Base-by-base conservation (phyloP, 2,888 invertebrate genomes). In the Zootermopsis nevadensis region DNA sequence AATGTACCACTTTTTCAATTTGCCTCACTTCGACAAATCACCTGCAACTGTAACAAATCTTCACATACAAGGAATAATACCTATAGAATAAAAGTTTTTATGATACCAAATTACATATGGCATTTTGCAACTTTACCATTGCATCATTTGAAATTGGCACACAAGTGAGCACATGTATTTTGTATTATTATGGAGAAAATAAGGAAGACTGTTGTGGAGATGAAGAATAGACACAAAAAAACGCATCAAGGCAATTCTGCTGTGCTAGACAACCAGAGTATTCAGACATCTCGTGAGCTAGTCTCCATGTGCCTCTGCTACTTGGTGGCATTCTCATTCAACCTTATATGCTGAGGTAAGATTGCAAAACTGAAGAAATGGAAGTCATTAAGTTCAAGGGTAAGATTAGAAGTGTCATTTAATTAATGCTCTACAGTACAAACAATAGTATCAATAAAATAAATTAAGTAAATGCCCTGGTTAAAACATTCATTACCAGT, bases 221-320 rank as follows among this genome's bases (percentile, higher is more conserved):
- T 84, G 84, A 84, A 83, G 84, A 83, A 76, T 82, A 77, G 79
- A 69, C 84, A 83, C 60, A 81, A 83, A 77, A 42, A 33, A 24
- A 27, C 31, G 31, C 82, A 42, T 53, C 80, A 48, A 76, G 60
- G 72, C 80, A 67, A 27, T 72, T 80, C 66, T 27, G 48, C 66
- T 30, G 22, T 81, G 38, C 77, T 38, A 69, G 69, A 72, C 24
- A 30, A 48, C 38, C 80, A 35, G n/a, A 35, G 74, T 60, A 27
- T 72, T 42, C 33, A 27, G 42, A 84, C 84, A 27, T 84, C 83
- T 72, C 84, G 84, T 84, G 84, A 84, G 74, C 84, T 83, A 66
- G 81, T 31, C 42, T 31, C 33, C 35, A 30, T 22, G 24, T 35
- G 33, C 82, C 38, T n/a, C 27, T 53, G 76, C 80, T 69, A 55